These are phyloP conservation scores for Eupithecia centaureata DNA, from an alignment of 2,888 invertebrate genomes.

Conservation along the genomic window DNA sequence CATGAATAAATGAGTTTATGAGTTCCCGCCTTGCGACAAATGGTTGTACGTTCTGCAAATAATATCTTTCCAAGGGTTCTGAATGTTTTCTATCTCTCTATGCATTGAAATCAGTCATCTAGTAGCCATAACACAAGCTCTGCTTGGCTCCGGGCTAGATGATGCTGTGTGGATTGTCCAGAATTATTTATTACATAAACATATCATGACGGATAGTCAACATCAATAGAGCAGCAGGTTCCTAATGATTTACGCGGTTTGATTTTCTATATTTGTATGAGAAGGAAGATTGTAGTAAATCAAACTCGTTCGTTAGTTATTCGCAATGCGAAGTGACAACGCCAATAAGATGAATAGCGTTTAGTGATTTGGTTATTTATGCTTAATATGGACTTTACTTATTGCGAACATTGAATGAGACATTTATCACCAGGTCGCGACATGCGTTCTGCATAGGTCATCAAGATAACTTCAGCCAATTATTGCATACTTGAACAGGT, in stretches of 20 bases:
- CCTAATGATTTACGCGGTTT: background rate
- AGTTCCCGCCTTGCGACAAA: too few species aligned
- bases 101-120: too few species aligned
- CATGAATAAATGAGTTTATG: too few species aligned
- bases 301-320: background rate
- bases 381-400: background rate
- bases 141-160: too few species aligned
- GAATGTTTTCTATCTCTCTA: too few species aligned
- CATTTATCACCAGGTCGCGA: slow-evolving; percentile 16
- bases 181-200: too few species aligned
- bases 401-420: slow-evolving; percentile 11
- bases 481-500: background rate
- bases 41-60: too few species aligned
- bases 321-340: background rate
- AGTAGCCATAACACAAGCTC: too few species aligned
- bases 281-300: background rate
- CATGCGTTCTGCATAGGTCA: slow-evolving; percentile 19
- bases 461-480: slow-evolving; percentile 14
- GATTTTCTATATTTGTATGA: background rate
- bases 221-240: too few species aligned
- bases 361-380: background rate
- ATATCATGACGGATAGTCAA: too few species aligned
- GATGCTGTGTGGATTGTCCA: too few species aligned
- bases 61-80: too few species aligned
- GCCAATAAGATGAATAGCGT: background rate